Base-by-base conservation (phyloP, 2,797 vertebrate species). In the Podarcis siculus region DNA sequence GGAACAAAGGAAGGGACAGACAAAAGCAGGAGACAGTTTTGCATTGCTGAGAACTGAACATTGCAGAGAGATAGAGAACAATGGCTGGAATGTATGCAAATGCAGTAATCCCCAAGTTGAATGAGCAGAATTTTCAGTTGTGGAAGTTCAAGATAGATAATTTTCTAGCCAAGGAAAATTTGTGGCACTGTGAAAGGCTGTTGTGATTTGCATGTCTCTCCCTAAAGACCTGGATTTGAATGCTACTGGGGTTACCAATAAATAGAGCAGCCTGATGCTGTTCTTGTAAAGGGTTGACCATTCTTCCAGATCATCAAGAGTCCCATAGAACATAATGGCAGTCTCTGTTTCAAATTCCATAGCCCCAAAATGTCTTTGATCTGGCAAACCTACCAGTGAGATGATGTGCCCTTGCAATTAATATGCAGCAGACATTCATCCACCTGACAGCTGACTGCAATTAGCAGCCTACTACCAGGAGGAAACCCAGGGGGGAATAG, bases 361-460 rank as follows among this genome's bases (percentile, higher is more conserved):
- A 32, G 27, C 73, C 37, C 58, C 73, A 12, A 77, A 77, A 86
- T 86, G 84, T 76, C 83, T 85, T 15, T 67, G 75, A 45, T 42
- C 84, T 78, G 75, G 73, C 58, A 78, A 77, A 39, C 61, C 61
- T 78, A 45, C 58, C 37, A 78, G n/a, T 21, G 39, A 45, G 78
- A 67, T 25, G 17, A 78, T 66, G 58, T 86, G 45, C 30, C 73
- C 84, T 66, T 86, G 73, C 84, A 86, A 86, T 86, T 78, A 86
- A 77, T 86, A 86, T 5, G 1, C 61, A 66, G 61, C 73, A 77
- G 84, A 78, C 58, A 86, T 66, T 77, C 19, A 27, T 86, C 73
- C 75, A 78, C 58, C 61, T 78, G 84, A 78, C 84, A 86, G 61
- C 84, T 78, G 61, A 30, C 84, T 78, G 75, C 75, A 78, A 86